These are phyloP conservation scores for Limnephilus marmoratus DNA, from an alignment of 2,888 invertebrate genomes.

Conservation along the genomic window DNA sequence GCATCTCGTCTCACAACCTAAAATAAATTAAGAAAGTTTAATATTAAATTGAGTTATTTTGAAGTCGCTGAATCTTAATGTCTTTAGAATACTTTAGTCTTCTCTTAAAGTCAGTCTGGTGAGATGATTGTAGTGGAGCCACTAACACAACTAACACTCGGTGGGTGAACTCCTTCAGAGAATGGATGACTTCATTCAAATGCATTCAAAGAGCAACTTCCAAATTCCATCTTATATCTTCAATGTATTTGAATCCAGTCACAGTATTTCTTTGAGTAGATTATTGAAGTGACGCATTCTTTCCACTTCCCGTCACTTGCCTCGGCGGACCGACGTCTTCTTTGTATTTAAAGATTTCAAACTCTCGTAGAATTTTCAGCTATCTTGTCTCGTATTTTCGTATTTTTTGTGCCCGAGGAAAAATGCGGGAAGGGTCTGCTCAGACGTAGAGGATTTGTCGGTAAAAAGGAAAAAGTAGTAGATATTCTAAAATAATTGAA, in stretches of 20 bases:
- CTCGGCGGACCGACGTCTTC: constrained; percentile 35
- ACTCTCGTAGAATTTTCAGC: constrained; percentile 43
- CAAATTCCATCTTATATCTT: constrained; percentile 63
- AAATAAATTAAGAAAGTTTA: constrained; percentile 51
- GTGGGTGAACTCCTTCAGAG: neutral
- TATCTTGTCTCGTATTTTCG: constrained; percentile 44
- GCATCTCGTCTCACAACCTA: constrained; percentile 54
- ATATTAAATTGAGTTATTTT: constrained; percentile 48
- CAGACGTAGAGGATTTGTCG: constrained; percentile 31
- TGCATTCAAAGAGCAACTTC: constrained; percentile 65
- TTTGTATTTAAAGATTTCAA: constrained; percentile 35
- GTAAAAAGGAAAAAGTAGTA: constrained; percentile 59
- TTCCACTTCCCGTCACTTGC: constrained; percentile 29
- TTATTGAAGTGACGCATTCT: neutral
- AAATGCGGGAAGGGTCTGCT: constrained; percentile 31
- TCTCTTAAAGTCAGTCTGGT: constrained; percentile 27
- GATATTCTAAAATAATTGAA: constrained; percentile 65
- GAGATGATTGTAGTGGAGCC: constrained; percentile 21
- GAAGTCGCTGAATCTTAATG: constrained; percentile 63
- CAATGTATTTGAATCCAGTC: constrained; percentile 56
- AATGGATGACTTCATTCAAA: constrained; percentile 50
- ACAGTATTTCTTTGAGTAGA: constrained; percentile 40
- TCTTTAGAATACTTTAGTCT: constrained; percentile 56
- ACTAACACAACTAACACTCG: neutral
- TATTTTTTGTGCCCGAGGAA: constrained; percentile 22